Percentiles rank a stretch among this genome's conserved stretches.
Conservation (phyloP, 2,113 vertebrate genomes). For the Sisor rabdophorus region DNA sequence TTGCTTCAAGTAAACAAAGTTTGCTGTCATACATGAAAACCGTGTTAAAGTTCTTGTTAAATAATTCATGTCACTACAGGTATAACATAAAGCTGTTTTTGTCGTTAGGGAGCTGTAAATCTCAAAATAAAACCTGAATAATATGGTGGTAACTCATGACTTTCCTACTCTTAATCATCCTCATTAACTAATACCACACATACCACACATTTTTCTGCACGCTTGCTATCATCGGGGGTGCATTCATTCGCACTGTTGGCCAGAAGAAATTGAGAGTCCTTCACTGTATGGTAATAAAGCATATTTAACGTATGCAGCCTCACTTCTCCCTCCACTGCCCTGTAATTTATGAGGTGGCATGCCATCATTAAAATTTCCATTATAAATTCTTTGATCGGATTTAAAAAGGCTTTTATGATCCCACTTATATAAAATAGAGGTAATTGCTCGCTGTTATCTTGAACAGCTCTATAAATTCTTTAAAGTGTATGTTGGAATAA, state of each 20-base stretch:
- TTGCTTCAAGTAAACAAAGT: background rate
- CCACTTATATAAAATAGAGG: background rate
- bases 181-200: background rate
- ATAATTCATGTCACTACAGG: background rate
- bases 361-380: constrained; percentile 1
- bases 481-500: background rate
- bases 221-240: background rate
- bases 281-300: background rate
- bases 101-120: background rate
- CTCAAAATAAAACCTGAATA: background rate
- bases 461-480: background rate
- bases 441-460: background rate
- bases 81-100: background rate
- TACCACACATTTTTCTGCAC: background rate
- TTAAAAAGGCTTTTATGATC: constrained; percentile 8
- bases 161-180: background rate
- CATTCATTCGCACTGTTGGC: background rate
- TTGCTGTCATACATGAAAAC: background rate
- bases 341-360: constrained; percentile 18
- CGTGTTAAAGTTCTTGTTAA: background rate
- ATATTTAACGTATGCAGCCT: background rate
- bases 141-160: background rate
- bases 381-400: background rate
- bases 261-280: background rate
- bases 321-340: background rate